Evolutionary conservation across 1,140 invertebrate species (phyloP), one percentile per base, ranked within the genome.

Genomic region (Anoplolepis gracilipes): DNA sequence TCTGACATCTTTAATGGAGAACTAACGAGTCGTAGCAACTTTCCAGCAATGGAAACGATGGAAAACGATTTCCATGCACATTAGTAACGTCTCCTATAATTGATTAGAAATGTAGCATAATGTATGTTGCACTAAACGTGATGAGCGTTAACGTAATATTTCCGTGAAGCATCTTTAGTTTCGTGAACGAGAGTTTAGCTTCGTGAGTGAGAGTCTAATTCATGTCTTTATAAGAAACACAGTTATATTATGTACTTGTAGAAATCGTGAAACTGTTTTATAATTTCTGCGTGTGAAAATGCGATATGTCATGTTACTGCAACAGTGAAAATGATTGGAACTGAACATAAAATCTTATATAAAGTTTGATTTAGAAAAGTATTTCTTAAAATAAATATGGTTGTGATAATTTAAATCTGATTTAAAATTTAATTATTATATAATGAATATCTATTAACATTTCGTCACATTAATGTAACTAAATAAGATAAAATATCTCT

Each of bases 1-100:
- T 77, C 25, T 39, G 75, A 30, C 36, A 62, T 77, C 57, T 77
- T 77, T 77, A 77, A 77, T 64, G 75, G 75, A 77, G 39, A 77
- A 77, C 57, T 77, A 77, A 77, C 59, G 57, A 77, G 75, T 77
- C 36, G 36, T 59, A n/a, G 55, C 55, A 25, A 59, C 36, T 42
- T 64, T 77, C 25, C 75, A 77, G 57, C 57, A 22, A 46, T 46
- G n/a, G n/a, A 25, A n/a, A 39, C 39, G 57, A 76, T 76, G 57
- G 75, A 64, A 77, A 59, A 77, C 25, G 73, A 42, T 64, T 64
- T 62, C 57, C 39, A 36, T 59, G 19, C 57, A 8, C 75, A 33
- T 77, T 77, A 64, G 36, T 64, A 77, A 77, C 1, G 25, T 64
- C 75, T 64, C n/a, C 42, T 77, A 46, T 64, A 42, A 55, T 77